Conservation (phyloP, 2,888 invertebrate genomes). For the Parnassius orleans region DNA sequence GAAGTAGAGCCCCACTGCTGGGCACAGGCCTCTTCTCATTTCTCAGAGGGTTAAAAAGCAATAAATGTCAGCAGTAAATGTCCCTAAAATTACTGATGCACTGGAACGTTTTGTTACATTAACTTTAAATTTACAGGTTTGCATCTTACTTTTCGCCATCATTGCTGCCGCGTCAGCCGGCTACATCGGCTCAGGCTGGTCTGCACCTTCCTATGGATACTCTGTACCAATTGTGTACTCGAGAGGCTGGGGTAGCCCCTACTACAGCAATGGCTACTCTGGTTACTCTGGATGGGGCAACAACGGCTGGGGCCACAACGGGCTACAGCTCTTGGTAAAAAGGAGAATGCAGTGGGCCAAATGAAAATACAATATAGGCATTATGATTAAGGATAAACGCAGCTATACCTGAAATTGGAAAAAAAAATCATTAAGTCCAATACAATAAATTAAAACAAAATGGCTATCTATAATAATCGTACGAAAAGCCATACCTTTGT, state of each 20-base stretch:
- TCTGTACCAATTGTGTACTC: constrained; percentile 1
- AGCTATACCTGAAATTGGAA: too few species aligned
- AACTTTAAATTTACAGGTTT: background rate
- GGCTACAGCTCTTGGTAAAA: constrained; percentile 28
- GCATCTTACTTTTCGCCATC: background rate
- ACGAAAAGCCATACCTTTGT: too few species aligned
- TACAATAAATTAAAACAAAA: too few species aligned
- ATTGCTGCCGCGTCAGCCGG: constrained; percentile 7
- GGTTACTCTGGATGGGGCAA: background rate
- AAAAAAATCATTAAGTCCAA: too few species aligned
- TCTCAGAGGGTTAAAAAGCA: background rate
- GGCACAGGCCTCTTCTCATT: background rate
- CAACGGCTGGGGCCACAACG: background rate
- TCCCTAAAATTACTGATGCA: too few species aligned
- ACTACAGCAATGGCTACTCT: constrained; percentile 1
- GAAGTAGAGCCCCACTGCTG: background rate
- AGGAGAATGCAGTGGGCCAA: too few species aligned
- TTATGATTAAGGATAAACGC: too few species aligned
- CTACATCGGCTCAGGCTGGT: constrained; percentile 12
- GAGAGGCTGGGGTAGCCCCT: background rate
- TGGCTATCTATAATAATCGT: too few species aligned
- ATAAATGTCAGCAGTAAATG: too few species aligned
- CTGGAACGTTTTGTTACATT: too few species aligned
- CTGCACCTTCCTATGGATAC: background rate
- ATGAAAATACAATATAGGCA: too few species aligned